Base-by-base conservation (phyloP, 2,888 invertebrate genomes). In the Punctoribates punctum region DNA sequence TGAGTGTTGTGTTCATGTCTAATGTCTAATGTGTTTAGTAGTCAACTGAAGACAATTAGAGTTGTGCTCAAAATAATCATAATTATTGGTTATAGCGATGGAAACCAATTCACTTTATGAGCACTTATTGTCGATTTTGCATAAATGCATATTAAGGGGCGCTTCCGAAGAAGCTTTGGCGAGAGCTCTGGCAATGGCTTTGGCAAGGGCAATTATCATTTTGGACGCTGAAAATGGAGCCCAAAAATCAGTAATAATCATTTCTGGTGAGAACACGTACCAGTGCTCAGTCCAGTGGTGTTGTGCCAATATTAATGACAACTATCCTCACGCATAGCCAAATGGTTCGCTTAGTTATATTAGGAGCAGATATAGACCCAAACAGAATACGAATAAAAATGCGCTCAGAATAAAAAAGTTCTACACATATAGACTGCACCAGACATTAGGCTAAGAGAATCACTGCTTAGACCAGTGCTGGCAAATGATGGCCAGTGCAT, bases 211-310 rank as follows among this genome's bases (percentile, higher is more conserved):
- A 67, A 67, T 67, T 67, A 67, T 67, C 67, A 17, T 67, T 60
- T 27, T 8, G 3, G 27, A 27, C 5, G 23, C 6, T 9, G 23
- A 57, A 17, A 57, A 20, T 9, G 11, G 3, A 20, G 23, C 23
- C 27, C n/a, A 67, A 38, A 67, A 67, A 67, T 67, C 67, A 67
- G 67, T 67, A 27, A 38, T 67, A 67, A 67, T 38, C 38, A 38
- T 67, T 57, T 29, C 67, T 67, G 67, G 67, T 67, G 67, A 67
- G 67, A 67, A 67, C 67, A 67, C 67, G 67, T 67, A 67, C 67
- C 60, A 27, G 60, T 60, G 60, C 60, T 48, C 60, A 60, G 60
- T 60, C 60, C 60, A 60, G 29, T 60, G 23, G 60, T 60, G 60
- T 60, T 60, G 60, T 60, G 67, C 34, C 38, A 67, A 67, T 67